Percentiles rank a stretch among this genome's conserved stretches.
Conservation (phyloP, 2,888 invertebrate genomes). For the Ptycholaimellus sp. region DNA sequence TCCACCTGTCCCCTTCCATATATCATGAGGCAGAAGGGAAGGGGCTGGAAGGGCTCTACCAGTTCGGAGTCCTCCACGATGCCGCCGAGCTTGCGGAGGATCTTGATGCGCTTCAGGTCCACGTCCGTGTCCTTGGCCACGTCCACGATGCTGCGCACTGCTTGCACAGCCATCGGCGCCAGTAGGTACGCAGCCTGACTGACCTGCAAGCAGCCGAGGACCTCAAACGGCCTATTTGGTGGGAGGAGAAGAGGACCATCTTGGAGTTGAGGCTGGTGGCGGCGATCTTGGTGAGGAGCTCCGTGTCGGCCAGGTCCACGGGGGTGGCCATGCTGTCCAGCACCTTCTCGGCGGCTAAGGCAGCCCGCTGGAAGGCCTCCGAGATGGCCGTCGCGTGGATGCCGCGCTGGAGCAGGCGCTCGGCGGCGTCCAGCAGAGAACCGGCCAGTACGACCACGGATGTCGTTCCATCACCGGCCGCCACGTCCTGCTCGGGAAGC, state of each 20-base stretch:
- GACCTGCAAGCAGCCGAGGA: too few species aligned
- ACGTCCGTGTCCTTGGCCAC: constrained; percentile 45
- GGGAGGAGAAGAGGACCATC: constrained; percentile 31
- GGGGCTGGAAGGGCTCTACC: constrained; percentile 41
- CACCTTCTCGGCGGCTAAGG: constrained; percentile 46
- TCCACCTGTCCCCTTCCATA: too few species aligned
- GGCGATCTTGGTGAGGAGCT: constrained; percentile 71
- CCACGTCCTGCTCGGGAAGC: constrained; percentile 89
- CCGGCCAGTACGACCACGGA: constrained; percentile 93
- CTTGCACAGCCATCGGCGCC: constrained; percentile 88
- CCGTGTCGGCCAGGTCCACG: constrained; percentile 58
- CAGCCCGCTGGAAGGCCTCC: constrained; percentile 70
- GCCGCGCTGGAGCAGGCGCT: constrained; percentile 67
- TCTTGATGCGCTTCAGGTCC: constrained; percentile 74
- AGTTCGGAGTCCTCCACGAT: constrained; percentile 67
- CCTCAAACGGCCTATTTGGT: too few species aligned
- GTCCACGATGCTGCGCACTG: constrained; percentile 61
- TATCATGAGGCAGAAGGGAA: too few species aligned
- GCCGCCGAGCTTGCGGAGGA: constrained; percentile 69
- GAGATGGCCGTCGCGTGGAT: constrained; percentile 93
- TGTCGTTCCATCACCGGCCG: constrained; percentile 97
- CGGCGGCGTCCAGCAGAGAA: constrained; percentile 71
- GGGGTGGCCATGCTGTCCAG: constrained; percentile 54
- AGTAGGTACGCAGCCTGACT: constrained; percentile 83
- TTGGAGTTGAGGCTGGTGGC: constrained; percentile 92